Conservation (phyloP, 92 coral and sea anemone species). For the Micromussa lordhowensis region DNA sequence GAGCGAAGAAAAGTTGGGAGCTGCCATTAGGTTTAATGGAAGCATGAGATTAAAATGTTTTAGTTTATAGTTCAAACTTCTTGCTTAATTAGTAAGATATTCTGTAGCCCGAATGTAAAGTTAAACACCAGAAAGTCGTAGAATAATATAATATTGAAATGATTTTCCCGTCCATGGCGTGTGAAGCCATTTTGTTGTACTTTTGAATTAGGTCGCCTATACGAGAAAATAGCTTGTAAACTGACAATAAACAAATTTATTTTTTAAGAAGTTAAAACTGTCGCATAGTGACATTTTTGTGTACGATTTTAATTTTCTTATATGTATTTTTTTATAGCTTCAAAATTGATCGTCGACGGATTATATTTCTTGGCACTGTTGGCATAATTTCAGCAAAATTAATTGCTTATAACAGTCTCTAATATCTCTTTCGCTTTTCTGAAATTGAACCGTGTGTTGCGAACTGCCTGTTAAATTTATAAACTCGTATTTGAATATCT, state of each 20-base stretch:
- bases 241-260: not conserved
- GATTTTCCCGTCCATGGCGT: not conserved
- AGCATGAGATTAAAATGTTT: not conserved
- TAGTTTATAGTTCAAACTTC: not conserved
- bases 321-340: not conserved
- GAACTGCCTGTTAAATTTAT: not conserved
- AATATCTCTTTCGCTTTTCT: not conserved
- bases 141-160: not conserved
- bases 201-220: constrained; percentile 2
- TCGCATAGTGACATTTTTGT: not conserved
- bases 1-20: not conserved
- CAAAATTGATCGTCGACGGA: not conserved
- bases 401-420: not conserved
- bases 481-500: not conserved
- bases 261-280: not conserved
- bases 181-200: not conserved
- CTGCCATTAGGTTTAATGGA: not conserved
- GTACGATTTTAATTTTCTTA: not conserved
- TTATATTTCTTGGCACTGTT: not conserved
- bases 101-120: no score
- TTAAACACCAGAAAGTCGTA: not conserved
- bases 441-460: not conserved
- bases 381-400: constrained; percentile 7
- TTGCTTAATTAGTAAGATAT: not conserved
- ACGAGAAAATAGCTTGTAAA: not conserved